These are phyloP conservation scores for Azemiops feae DNA, from an alignment of 2,113 vertebrate genomes.

Conservation along the genomic window DNA sequence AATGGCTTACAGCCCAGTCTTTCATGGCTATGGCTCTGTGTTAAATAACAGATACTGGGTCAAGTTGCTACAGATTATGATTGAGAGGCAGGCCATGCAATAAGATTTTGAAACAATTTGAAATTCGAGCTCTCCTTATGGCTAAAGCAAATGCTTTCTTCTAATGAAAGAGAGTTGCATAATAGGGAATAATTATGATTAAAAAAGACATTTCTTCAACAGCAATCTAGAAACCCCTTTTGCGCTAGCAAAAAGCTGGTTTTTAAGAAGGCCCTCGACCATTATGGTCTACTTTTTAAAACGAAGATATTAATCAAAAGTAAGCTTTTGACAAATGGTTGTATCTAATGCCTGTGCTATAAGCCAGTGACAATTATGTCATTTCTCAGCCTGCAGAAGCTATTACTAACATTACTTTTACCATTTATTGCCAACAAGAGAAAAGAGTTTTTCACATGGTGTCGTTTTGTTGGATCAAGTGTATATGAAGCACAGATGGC, in stretches of 20 bases:
- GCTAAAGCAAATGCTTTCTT: conserved; percentile 42
- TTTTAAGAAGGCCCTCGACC: conserved; percentile 51
- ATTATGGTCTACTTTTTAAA: conserved; percentile 49
- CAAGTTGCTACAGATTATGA: conserved; percentile 63
- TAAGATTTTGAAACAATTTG: conserved; percentile 59
- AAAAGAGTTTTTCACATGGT: conserved; percentile 77
- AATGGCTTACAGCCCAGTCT: conserved; percentile 60
- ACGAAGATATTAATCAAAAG: conserved; percentile 64
- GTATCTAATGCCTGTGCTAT: conserved; percentile 51
- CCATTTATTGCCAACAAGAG: conserved; percentile 74
- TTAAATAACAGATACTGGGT: conserved; percentile 63
- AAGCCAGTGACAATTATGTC: conserved; percentile 76
- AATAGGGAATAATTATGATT: conserved; percentile 15
- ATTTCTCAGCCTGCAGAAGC: conserved; percentile 76
- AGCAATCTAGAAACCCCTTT: conserved; percentile 39
- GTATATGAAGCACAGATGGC: conserved; percentile 75
- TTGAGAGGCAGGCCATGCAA: conserved; percentile 50
- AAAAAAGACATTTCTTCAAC: not conserved
- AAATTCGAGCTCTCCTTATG: conserved; percentile 51
- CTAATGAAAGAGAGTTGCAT: conserved; percentile 33
- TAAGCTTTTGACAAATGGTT: conserved; percentile 62
- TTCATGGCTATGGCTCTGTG: conserved; percentile 54
- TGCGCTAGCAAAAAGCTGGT: not conserved
- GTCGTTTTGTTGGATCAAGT: conserved; percentile 77
- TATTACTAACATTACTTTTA: conserved; percentile 80